These are phyloP conservation scores for Cetoscarus ocellatus DNA, from an alignment of 2,797 vertebrate genomes.

Conservation along the genomic window DNA sequence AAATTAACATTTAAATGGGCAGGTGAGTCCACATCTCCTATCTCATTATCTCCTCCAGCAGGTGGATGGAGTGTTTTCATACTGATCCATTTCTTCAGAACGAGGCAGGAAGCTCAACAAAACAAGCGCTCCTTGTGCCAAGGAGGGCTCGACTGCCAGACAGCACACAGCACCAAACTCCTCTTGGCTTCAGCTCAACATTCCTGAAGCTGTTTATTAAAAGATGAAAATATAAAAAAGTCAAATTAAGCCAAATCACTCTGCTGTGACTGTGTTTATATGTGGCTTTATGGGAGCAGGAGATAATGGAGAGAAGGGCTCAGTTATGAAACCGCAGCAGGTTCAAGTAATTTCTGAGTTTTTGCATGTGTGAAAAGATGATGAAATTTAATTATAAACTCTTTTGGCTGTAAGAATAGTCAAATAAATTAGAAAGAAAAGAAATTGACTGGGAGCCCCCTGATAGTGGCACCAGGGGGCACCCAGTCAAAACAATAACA, in stretches of 20 bases:
- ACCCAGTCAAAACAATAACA: too few relatives aligned
- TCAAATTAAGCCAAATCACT: not conserved
- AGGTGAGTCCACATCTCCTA: slow-evolving; percentile 1
- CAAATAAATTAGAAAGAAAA: not conserved
- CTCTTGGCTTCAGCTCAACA: slow-evolving; percentile 19
- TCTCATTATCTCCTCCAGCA: slow-evolving; percentile 40
- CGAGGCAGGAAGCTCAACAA: slow-evolving; percentile 26
- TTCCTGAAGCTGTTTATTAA: not conserved
- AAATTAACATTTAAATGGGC: slow-evolving; percentile 47
- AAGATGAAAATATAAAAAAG: not conserved
- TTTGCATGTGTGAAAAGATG: not conserved
- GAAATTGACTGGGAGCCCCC: too few relatives aligned
- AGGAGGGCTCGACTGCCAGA: slow-evolving; percentile 14
- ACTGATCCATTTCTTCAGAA: slow-evolving; percentile 24
- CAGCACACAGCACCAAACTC: slow-evolving; percentile 1
- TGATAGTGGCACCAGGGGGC: too few relatives aligned
- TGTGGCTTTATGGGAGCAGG: not conserved
- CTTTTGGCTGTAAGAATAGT: not conserved
- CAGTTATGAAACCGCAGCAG: not conserved
- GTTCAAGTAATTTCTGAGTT: not conserved
- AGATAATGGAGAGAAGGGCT: not conserved
- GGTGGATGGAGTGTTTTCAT: slow-evolving; percentile 36
- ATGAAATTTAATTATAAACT: not conserved
- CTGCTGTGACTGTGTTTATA: not conserved
- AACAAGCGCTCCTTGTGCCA: slow-evolving; percentile 37